Evolutionary conservation across 2,113 vertebrate species (phyloP), one percentile per base, ranked within the genome.

Genomic region (Catharus minimus): DNA sequence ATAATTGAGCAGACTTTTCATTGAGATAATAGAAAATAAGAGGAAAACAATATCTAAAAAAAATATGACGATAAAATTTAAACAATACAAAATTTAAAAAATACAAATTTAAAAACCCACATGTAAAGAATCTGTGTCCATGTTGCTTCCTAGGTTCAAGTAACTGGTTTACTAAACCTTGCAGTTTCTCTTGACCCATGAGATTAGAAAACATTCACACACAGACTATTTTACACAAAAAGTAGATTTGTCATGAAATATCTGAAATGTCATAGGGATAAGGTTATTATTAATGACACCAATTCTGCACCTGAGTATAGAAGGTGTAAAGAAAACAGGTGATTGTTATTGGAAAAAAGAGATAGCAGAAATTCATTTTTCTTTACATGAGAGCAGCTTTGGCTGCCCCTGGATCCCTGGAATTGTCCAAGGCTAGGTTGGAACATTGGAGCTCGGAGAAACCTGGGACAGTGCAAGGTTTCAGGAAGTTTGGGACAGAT

Each of bases 401-500:
- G 38, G 32, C 8, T 71, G 32, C 16, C 10, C 5, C 10, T 50
- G 46, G 36, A 43, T 21, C 22, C 47, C 23, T 24, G 47, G 47
- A 49, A 49, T 49, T 49, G 7, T 24, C 23, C 47, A 49, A 49
- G 13, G 47, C 7, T 23, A 49, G 47, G 13, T 4, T 49, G 23
- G 23, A 49, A 49, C 13, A 49, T 14, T 24, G 47, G 46, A 21
- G 21, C 21, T 22, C 22, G 46, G 13, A 49, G 47, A 49, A 24
- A 49, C 47, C 47, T 24, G 47, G 9, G 26, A 21, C 0, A 7
- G 11, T 46, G 47, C 2, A 14, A 72, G 5, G 1, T 15, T 22
- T 32, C n/a, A 62, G 47, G 17, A 17, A n/a, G 22, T 7, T 53
- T 38, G 23, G 10, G 39, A 11, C 6, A 32, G 10, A 23, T n/a